Evolutionary conservation across 2,888 invertebrate genomes (phyloP).

Genomic region (Sarcophaga subvicina): DNA sequence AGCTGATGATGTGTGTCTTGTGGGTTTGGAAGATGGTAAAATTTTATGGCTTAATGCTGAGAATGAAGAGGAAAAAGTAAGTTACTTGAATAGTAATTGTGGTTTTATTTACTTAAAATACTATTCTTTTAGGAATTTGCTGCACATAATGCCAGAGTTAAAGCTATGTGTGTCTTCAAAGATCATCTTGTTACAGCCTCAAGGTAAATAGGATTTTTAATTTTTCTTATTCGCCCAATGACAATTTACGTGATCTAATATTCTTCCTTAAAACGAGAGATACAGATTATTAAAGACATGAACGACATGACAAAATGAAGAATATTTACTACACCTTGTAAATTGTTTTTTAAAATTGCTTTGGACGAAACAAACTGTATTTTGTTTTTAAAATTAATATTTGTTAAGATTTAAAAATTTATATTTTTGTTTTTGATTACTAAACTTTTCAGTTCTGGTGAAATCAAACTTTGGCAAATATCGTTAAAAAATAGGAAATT

Average conservation of each 20-base stretch:
- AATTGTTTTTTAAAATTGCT: too few species aligned
- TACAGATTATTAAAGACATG: background rate
- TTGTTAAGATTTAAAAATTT: background rate
- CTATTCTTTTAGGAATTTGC: conserved; percentile 70
- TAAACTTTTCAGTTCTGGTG: conserved; percentile 84
- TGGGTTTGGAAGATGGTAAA: conserved; percentile 90
- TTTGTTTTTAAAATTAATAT: too few species aligned
- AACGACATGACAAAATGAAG: too few species aligned
- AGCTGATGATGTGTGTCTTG: conserved; percentile 84
- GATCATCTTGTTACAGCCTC: conserved; percentile 87
- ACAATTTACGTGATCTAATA: too few species aligned
- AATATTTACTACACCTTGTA: too few species aligned
- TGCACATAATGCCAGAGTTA: conserved; percentile 87
- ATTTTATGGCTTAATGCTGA: conserved; percentile 85
- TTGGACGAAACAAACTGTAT: too few species aligned
- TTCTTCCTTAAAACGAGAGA: too few species aligned
- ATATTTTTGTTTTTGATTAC: background rate
- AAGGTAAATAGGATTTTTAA: conserved; percentile 78
- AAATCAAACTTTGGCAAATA: conserved; percentile 88
- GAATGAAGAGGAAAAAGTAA: conserved; percentile 80
- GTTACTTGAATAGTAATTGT: background rate
- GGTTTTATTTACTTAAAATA: background rate
- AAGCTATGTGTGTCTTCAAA: conserved; percentile 85
- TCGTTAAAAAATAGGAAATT: conserved; percentile 78
- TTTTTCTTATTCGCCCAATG: too few species aligned